Evolutionary conservation across 2,797 vertebrate genomes (phyloP), one percentile per base, ranked within the genome.

Genomic region (Phataginus tetradactyla): DNA sequence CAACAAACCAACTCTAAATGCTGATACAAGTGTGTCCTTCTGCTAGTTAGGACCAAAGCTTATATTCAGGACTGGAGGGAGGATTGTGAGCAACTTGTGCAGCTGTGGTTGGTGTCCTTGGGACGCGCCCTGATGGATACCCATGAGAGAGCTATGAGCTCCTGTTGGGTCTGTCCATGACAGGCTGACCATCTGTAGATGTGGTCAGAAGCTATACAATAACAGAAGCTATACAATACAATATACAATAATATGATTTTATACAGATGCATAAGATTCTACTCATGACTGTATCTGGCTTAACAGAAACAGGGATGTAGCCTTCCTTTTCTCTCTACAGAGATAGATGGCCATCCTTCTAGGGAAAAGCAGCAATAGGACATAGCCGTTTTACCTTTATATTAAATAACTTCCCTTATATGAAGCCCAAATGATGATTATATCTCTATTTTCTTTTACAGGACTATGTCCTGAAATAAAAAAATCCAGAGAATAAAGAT

Each of bases 161-260:
- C 17, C 25, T 29, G 32, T 1, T 8, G 23, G 21, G 20, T 27
- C 32, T 91, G n/a, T 25, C 79, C 61, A 34, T 27, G 37, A 86
- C 29, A 77, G 37, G 15, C 53, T 64, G 63, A 29, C 3, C 92
- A 69, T 93, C 94, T 97, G 96, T 87, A 94, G 85, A 71, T 93
- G 71, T 89, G 92, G 57, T 27, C 71, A 6, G 66, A 96, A 95
- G 53, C 91, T 86, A 91, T 14, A 64, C 51, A 20, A 72, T 78
- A 93, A 72, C 29, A 88, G 37, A 37, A 37, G 37, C 37, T 37
- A 37, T 37, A 37, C 37, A 37, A 37, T 37, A 37, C 37, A 37
- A 37, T 86, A 91, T 14, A 64, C 51, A 39, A 39, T 39, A 39
- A 39, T 39, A 39, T 39, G 39, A 39, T 88, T 96, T 91, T 78